These are phyloP conservation scores for Platygyra sinensis DNA, from an alignment of 64 coral and sea anemone species.

Conservation along the genomic window DNA sequence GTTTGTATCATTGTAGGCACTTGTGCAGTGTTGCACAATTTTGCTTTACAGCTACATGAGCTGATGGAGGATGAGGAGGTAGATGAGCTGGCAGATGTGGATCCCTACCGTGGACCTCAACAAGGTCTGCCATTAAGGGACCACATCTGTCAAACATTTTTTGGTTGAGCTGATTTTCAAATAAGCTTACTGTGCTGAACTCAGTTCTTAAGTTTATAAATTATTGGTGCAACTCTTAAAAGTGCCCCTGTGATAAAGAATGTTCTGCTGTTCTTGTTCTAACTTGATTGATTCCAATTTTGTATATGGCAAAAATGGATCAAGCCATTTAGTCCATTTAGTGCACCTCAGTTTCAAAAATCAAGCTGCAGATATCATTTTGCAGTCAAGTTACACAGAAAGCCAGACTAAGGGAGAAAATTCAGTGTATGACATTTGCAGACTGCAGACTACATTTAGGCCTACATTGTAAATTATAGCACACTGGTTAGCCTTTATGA, in stretches of 20 bases:
- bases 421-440: no score
- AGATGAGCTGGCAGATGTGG: slow-evolving; percentile 44
- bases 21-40: background rate
- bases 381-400: no score
- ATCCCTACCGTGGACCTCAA: slow-evolving; percentile 23
- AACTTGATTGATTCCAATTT: background rate
- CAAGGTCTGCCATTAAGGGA: slow-evolving; percentile 27
- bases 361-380: no score
- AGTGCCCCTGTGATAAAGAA: no score
- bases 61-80: slow-evolving; percentile 13
- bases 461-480: no score
- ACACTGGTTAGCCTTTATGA: no score
- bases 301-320: background rate
- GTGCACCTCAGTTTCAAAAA: background rate
- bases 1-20: slow-evolving; percentile 22
- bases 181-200: no score
- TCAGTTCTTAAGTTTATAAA: no score
- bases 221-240: no score
- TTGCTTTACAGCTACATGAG: slow-evolving; percentile 12
- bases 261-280: background rate
- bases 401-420: no score
- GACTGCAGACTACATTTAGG: no score
- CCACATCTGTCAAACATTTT: slow-evolving; percentile 46
- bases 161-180: background rate
- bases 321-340: no score